Base-by-base conservation (phyloP, 1,140 invertebrate genomes). In the Elysia chlorotica region DNA sequence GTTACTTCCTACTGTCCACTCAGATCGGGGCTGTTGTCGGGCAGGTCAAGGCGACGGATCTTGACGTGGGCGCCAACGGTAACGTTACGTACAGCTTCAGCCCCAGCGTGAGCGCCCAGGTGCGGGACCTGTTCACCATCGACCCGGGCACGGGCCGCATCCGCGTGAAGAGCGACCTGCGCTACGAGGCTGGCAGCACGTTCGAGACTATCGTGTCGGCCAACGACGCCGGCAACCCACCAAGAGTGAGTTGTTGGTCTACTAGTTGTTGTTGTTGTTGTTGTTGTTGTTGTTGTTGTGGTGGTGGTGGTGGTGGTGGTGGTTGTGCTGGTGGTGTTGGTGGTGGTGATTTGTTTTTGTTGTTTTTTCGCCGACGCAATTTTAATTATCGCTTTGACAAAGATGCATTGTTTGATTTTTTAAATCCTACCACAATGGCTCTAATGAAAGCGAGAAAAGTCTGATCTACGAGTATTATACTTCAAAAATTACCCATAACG, bases 21-120 rank as follows among this genome's bases (percentile, higher is more conserved):
- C 38, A 63, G 21, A 67, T 92, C 0, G 94, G 94, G 62, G 93
- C 93, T 33, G 91, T 95, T 0, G 91, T 97, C 0, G 93, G 93
- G 0, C 90, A 93, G 0, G 90, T 96, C 10, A 91, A 91, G 59
- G 96, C 96, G 0, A 92, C 90, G 2, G 96, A 98, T 87, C 92
- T 93, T 0, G 96, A 98, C 87, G 56, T 68, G 2, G 82, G 80
- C 1, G 23, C 56, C 62, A 95, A 95, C 85, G 93, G 92, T 0
- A 87, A 90, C 73, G 89, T 96, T 6, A 91, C 90, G 0, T 96
- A 95, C 83, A 91, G 92, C 0, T 94, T 96, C 4, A 89, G 57
- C 84, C 59, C 71, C 6, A 37, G 54, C 21, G 70, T 54, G 6
- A 66, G 65, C 54, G 36, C 57, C n/a, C 33, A 71, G 30, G 53